Conservation (phyloP, 2,797 vertebrate genomes). For the Gymnothorax javanicus region DNA sequence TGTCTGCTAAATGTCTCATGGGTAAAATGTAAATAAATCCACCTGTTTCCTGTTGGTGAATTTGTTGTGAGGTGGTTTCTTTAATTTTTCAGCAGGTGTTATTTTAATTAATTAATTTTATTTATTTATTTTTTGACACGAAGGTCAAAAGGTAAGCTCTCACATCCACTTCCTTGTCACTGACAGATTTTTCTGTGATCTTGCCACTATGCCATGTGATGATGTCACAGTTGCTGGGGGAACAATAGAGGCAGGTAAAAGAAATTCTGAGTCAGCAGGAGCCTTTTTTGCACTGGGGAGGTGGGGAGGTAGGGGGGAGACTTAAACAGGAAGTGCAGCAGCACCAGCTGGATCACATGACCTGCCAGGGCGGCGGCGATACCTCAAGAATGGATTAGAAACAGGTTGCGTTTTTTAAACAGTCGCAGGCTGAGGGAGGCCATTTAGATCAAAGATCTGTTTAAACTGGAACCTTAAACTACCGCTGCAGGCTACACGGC, state of each 20-base stretch:
- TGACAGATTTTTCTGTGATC: conserved; percentile 8
- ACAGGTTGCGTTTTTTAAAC: conserved; percentile 44
- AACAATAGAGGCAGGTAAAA: conserved; percentile 53
- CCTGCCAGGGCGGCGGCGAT: conserved; percentile 26
- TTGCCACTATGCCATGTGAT: conserved; percentile 25
- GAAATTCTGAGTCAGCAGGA: conserved; percentile 60
- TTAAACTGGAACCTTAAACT: conserved; percentile 30
- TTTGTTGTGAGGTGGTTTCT: background rate
- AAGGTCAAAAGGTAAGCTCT: conserved; percentile 40
- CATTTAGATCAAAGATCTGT: background rate
- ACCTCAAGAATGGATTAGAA: conserved; percentile 44
- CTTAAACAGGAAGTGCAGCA: conserved; percentile 49
- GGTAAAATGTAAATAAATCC: background rate
- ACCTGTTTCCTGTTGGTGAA: background rate
- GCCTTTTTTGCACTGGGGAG: conserved; percentile 33
- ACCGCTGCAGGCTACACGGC: background rate
- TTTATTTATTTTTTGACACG: background rate
- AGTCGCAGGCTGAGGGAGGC: conserved; percentile 24
- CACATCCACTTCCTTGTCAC: background rate
- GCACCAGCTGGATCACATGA: conserved; percentile 42
- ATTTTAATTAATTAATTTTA: too few species aligned
- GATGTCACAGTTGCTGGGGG: conserved; percentile 53
- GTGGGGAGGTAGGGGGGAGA: background rate
- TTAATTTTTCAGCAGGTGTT: too few species aligned
- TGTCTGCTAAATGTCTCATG: background rate